Evolutionary conservation across 2,113 vertebrate genomes (phyloP).

Genomic region (Galemys pyrenaicus): DNA sequence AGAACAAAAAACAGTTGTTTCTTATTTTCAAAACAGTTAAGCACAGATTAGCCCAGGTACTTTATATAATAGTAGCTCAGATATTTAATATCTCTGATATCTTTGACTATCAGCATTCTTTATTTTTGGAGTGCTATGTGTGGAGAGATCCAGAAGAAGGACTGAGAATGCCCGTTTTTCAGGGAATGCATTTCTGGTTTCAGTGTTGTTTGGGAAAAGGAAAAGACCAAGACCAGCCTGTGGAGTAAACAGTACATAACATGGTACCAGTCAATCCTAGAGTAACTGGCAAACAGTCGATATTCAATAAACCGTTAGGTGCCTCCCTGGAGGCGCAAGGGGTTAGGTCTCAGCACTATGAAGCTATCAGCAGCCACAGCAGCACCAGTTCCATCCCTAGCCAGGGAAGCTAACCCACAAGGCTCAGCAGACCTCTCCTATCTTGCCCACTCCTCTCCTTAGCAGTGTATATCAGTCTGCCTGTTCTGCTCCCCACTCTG

Average conservation of each 20-base stretch:
- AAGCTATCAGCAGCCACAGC: no score
- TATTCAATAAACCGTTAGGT: conserved; percentile 16
- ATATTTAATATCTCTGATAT: neutral
- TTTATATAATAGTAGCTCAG: neutral
- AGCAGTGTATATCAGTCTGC: no score
- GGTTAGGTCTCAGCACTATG: no score
- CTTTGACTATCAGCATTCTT: neutral
- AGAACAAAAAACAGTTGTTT: neutral
- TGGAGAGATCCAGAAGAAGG: neutral
- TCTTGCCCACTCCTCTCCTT: no score
- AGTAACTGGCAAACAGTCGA: neutral
- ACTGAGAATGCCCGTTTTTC: neutral
- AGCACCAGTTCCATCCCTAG: no score
- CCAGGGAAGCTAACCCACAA: no score
- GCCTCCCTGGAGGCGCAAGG: no score
- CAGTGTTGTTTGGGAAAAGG: neutral
- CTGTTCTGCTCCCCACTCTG: no score
- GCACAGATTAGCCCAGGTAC: neutral
- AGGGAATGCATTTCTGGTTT: conserved; percentile 33
- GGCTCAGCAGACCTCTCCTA: no score
- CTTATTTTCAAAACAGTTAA: neutral
- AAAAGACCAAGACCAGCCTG: neutral
- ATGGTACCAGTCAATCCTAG: neutral
- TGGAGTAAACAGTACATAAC: neutral
- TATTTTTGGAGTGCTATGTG: conserved; percentile 30